Base-by-base conservation (phyloP, 1,140 invertebrate genomes). In the Bombus terrestris region DNA sequence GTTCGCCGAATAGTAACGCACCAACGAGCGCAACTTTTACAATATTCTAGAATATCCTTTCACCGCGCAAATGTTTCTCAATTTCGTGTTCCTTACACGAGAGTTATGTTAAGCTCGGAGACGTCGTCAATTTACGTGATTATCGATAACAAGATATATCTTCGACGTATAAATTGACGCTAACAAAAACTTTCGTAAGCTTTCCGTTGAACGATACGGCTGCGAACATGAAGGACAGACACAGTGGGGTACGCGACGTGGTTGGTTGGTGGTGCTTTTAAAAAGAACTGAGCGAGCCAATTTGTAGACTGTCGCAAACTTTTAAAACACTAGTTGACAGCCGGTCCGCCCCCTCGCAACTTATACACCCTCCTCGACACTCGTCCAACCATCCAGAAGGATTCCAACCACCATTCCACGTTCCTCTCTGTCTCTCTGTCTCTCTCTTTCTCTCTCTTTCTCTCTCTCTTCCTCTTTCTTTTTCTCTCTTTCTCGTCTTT, bases 251-350 rank as follows among this genome's bases (percentile, higher is more conserved):
- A 83, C 77, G 90, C 89, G 89, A 89, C 92, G 92, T 91, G 94
- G 94, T 95, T 95, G 94, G 94, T 94, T 94, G 94, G 88, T 81
- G 88, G 91, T 93, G 94, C 95, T 95, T 95, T 95, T 95, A 95
- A 95, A 95, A 95, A 95, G 94, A 95, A 95, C 94, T 95, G 95
- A 95, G 94, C 94, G 94, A 95, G 94, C 93, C 95, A 95, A 95
- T 95, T 95, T 95, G 95, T 95, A 95, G 94, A 93, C 95, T 95
- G 94, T 95, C 95, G 94, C 90, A 95, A 95, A 95, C 93, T 95
- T 95, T 95, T 95, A 95, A 95, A 95, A 95, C 94, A 95, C 94
- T 95, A 95, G 94, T 95, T 95, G 94, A 95, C 95, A 95, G 94
- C 93, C 92, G 91, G 90, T 89, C 89, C 91, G 85, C 87, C 87